Evolutionary conservation across 2,888 invertebrate genomes (phyloP).

Genomic region (Gymnoscelis rufifasciata): DNA sequence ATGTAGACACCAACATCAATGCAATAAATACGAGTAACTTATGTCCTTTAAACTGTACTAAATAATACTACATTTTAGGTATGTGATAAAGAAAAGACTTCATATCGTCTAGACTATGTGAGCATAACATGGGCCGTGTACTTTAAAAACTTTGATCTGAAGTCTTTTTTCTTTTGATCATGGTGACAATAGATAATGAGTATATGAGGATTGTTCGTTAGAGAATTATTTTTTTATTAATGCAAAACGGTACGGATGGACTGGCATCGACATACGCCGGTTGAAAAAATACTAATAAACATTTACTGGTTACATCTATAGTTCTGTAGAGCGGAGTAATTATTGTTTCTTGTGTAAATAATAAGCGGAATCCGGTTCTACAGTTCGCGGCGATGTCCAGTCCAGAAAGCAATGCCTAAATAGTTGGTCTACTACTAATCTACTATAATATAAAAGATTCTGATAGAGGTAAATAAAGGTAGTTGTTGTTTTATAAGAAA

Average conservation of each 20-base stretch:
- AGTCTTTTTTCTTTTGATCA: slow-evolving; percentile 49
- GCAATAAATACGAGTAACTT: slow-evolving; percentile 33
- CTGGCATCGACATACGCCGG: slow-evolving; percentile 32
- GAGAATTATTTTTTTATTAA: slow-evolving; percentile 65
- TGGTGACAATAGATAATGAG: slow-evolving; percentile 44
- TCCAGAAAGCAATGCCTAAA: slow-evolving; percentile 54
- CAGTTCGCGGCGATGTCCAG: slow-evolving; percentile 26
- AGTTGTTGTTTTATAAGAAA: slow-evolving; percentile 77
- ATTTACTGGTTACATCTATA: too few species aligned
- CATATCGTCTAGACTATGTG: slow-evolving; percentile 36
- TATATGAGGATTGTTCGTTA: slow-evolving; percentile 54
- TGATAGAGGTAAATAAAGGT: slow-evolving; percentile 64
- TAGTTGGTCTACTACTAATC: slow-evolving; percentile 57
- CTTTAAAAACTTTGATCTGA: slow-evolving; percentile 35
- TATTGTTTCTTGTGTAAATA: slow-evolving; percentile 17
- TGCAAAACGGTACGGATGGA: slow-evolving; percentile 42
- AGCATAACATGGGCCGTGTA: slow-evolving; percentile 28
- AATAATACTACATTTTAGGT: slow-evolving; percentile 29
- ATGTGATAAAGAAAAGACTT: slow-evolving; percentile 45
- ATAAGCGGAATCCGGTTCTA: slow-evolving; percentile 9
- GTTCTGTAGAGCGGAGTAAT: too few species aligned
- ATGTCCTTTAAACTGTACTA: slow-evolving; percentile 31
- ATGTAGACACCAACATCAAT: slow-evolving; percentile 38
- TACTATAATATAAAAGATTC: slow-evolving; percentile 50
- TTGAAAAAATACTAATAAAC: too few species aligned